Base-by-base conservation (phyloP, 2,888 invertebrate genomes). In the Plagiodera versicolora region DNA sequence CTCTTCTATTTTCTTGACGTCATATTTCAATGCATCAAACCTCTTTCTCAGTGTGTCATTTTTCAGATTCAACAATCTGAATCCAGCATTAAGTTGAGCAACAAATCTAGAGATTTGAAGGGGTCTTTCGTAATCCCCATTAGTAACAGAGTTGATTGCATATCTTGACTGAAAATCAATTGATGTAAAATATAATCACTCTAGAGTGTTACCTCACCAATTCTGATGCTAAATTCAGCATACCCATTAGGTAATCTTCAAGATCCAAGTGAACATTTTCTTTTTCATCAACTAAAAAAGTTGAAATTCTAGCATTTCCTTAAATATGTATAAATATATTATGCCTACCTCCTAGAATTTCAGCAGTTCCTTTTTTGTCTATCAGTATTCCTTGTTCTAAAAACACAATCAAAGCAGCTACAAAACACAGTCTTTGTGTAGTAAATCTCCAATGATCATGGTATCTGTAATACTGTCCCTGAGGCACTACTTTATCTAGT, bases 1-100 rank as follows among this genome's bases (percentile, higher is more conserved):
- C 77, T 94, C 94, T 76, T 96, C 96, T 14, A 95, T 92, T 79
- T 95, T 96, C 80, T 95, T 95, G 18, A 95, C 89, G 75, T 95
- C 95, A 75, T 96, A 96, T 68, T 95, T 92, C 1, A 96, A 81
- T 0, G 87, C 89, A 81, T 96, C 95, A 72, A 91, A 95, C 11
- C 91, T 84, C 76, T 94, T 95, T 54, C 95, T 84, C 2, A 96
- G 81, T 5, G 87, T 86, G 76, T 95, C 95, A 79, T 96, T 97
- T 80, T 96, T 96, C 52, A 96, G 82, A 76, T 95, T 96, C 11
- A 97, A 79, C 58, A 95, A 81, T 74, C 94, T 88, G 77, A 95
- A 97, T 0, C 95, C 96, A 2, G 93, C 90, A 77, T 94, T 94
- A 1, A 97, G 79, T 71, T 95, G 92, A 68, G 89, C 89, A 0